These are phyloP conservation scores for Dynastes hyllus DNA, from an alignment of 2,888 invertebrate genomes.

Conservation along the genomic window DNA sequence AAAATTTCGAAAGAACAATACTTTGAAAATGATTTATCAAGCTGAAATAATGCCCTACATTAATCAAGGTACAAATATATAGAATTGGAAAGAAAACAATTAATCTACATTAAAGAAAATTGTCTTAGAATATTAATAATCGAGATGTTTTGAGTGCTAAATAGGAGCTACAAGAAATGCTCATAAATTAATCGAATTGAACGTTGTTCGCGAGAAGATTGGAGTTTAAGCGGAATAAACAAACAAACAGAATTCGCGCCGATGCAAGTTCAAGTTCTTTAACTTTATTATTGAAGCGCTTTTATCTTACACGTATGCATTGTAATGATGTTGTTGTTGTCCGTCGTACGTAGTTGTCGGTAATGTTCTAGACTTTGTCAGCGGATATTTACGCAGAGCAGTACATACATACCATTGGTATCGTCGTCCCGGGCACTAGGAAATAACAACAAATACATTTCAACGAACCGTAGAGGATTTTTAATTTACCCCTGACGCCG, in stretches of 20 bases:
- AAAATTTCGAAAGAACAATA: too few relatives aligned
- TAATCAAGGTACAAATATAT: too few relatives aligned
- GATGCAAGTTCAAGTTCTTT: constrained; percentile 43
- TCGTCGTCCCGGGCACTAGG: constrained; percentile 8
- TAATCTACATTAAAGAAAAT: too few relatives aligned
- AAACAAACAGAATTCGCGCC: constrained; percentile 29
- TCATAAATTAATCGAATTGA: too few relatives aligned
- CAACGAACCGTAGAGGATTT: constrained; percentile 30
- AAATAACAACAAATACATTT: constrained; percentile 44
- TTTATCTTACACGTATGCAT: constrained; percentile 43
- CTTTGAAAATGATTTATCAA: too few relatives aligned
- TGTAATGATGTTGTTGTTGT: constrained; percentile 36
- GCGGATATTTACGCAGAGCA: constrained; percentile 27
- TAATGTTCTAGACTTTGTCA: constrained; percentile 39
- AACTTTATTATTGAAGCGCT: constrained; percentile 39
- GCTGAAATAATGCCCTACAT: too few relatives aligned
- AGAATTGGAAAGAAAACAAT: too few relatives aligned
- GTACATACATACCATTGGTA: background rate
- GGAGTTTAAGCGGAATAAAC: background rate
- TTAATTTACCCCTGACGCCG: constrained; percentile 13
- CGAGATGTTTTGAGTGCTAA: too few relatives aligned
- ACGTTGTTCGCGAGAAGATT: background rate
- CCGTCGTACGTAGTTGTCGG: constrained; percentile 19
- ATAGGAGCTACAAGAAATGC: too few relatives aligned
- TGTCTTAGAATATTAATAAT: too few relatives aligned